Percentiles rank a stretch among this genome's conserved stretches.
These are phyloP conservation scores for Cladopsammia gracilis DNA, from an alignment of 64 coral and sea anemone genomes.

Conservation along the genomic window DNA sequence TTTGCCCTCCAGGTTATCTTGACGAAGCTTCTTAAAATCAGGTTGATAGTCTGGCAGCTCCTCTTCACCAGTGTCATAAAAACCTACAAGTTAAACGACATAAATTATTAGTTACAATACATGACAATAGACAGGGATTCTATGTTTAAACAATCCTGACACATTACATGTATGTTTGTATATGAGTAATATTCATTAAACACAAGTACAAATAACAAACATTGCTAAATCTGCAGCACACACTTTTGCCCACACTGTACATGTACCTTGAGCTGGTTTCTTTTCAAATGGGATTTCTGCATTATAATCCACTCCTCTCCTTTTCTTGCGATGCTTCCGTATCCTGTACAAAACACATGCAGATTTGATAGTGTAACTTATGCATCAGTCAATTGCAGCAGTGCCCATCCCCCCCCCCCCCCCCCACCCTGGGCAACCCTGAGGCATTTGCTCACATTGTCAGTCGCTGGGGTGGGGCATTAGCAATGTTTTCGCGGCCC, in stretches of 20 bases:
- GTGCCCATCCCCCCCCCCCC: no score
- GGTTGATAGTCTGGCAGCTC: constrained; percentile 91
- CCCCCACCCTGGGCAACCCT: no score
- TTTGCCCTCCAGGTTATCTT: constrained; percentile 96
- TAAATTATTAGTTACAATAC: no score
- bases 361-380: neutral
- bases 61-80: constrained; percentile 96
- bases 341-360: constrained; percentile 39
- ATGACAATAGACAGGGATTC: no score
- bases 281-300: constrained; percentile 99
- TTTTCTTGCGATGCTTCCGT: constrained; percentile 89
- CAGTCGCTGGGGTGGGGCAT: no score
- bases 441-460: no score
- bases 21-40: constrained; percentile 95
- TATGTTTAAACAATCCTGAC: no score
- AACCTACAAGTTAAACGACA: constrained; percentile 43
- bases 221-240: neutral
- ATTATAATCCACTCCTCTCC: constrained; percentile 97
- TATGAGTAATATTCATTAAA: no score
- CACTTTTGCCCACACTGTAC: neutral
- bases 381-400: no score
- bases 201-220: no score
- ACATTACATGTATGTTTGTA: no score
- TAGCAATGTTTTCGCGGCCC: no score
- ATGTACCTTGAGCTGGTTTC: constrained; percentile 87